Percentiles rank a stretch among this genome's conserved stretches.
Evolutionary conservation across 2,888 invertebrate genomes (phyloP).

Genomic region (Rapana venosa): DNA sequence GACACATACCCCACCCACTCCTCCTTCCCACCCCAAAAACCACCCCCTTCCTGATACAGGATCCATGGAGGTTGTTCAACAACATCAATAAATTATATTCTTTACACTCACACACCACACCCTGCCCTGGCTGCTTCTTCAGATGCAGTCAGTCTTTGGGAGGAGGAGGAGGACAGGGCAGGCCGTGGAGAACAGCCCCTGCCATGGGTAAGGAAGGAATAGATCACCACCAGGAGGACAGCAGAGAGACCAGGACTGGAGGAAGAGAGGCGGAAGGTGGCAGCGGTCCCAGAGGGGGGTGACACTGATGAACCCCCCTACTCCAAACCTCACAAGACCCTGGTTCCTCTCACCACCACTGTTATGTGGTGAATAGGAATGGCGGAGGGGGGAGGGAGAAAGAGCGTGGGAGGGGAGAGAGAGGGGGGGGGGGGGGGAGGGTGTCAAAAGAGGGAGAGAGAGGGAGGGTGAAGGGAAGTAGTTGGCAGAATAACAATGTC

Average conservation of each 20-base stretch:
- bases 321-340: not conserved
- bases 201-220: not conserved
- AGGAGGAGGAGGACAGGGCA: not conserved
- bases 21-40: not conserved
- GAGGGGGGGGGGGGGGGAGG: not conserved
- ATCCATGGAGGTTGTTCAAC: not conserved
- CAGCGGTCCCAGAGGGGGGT: not conserved
- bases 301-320: not conserved
- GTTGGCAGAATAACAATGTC: conserved; percentile 24
- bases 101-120: not conserved
- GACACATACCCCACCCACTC: not conserved
- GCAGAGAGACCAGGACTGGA: not conserved
- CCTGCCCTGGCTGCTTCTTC: not conserved
- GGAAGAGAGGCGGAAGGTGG: not conserved
- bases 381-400: too few relatives aligned
- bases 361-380: too few relatives aligned
- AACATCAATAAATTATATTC: not conserved
- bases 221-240: not conserved
- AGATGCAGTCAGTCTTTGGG: not conserved
- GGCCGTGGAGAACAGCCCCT: not conserved
- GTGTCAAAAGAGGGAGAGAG: not conserved
- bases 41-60: not conserved
- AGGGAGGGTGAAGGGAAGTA: not conserved
- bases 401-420: too few relatives aligned
- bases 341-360: too few relatives aligned